A percentile compares a stretch with the other conserved stretches of the same genome.
Evolutionary conservation across 2,797 vertebrate species (phyloP).

Genomic region (Argentina silus): DNA sequence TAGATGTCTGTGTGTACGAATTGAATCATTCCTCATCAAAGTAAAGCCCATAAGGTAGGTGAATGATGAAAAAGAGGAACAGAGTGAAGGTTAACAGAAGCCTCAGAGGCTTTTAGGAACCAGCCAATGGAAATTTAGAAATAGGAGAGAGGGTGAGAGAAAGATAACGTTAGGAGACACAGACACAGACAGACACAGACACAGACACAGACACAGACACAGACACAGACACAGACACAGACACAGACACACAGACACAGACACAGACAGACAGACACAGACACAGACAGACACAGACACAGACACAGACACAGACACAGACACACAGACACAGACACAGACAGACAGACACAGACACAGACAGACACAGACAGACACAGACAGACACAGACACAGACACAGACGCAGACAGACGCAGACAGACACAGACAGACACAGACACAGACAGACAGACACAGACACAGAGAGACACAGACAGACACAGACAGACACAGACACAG

Average conservation of each 20-base stretch:
- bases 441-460: not conserved
- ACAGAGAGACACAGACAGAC: not conserved
- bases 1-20: no score
- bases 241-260: not conserved
- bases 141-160: not conserved
- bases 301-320: no score
- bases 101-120: not conserved
- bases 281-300: not conserved
- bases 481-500: not conserved
- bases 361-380: not conserved
- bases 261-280: not conserved
- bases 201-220: not conserved
- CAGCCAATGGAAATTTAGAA: not conserved
- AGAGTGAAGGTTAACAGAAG: not conserved
- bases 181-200: not conserved
- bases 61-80: not conserved
- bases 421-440: not conserved
- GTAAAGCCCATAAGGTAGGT: not conserved
- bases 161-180: not conserved
- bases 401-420: not conserved
- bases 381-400: not conserved
- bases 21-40: no score
- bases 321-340: no score
- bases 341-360: conserved; percentile 13
- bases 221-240: not conserved